phyloP scores from a whole-genome alignment of 2,888 invertebrate species.

The Selenia dentaria region DNA sequence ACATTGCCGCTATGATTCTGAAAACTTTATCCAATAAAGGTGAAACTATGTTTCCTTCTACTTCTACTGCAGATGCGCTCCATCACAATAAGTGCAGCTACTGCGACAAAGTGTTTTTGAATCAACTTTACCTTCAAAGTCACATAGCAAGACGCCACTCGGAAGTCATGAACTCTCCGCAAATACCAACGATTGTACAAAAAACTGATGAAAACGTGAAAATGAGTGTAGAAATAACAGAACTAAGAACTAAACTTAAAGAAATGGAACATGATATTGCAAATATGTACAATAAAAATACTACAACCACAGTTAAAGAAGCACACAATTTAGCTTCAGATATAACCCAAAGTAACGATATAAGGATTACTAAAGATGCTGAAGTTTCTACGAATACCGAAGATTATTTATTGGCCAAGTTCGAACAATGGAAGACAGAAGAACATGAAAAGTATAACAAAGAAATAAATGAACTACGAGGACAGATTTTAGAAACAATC shows the following conservation, averaged over 20 bases:
- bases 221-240: slow-evolving; percentile 73
- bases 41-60: slow-evolving; percentile 55
- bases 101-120: slow-evolving; percentile 88
- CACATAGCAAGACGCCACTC: slow-evolving; percentile 86
- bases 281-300: slow-evolving; percentile 38
- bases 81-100: slow-evolving; percentile 85
- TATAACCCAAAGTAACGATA: slow-evolving; percentile 18
- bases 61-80: slow-evolving; percentile 52
- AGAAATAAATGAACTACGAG: slow-evolving; percentile 72
- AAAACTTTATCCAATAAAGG: slow-evolving; percentile 68
- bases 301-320: slow-evolving; percentile 24
- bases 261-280: slow-evolving; percentile 67
- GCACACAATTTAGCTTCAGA: slow-evolving; percentile 10
- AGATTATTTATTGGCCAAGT: slow-evolving; percentile 62
- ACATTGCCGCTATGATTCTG: slow-evolving; percentile 75
- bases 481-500: slow-evolving; percentile 69
- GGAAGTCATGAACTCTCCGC: slow-evolving; percentile 54
- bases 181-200: too few species aligned
- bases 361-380: slow-evolving; percentile 57
- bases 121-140: slow-evolving; percentile 86
- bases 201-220: slow-evolving; percentile 83
- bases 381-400: slow-evolving; percentile 62
- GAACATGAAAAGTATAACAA: slow-evolving; percentile 81
- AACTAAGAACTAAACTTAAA: slow-evolving; percentile 74
- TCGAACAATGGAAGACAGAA: slow-evolving; percentile 80